These are phyloP conservation scores for Podarcis lilfordi DNA, from an alignment of 2,797 vertebrate species.

Conservation along the genomic window DNA sequence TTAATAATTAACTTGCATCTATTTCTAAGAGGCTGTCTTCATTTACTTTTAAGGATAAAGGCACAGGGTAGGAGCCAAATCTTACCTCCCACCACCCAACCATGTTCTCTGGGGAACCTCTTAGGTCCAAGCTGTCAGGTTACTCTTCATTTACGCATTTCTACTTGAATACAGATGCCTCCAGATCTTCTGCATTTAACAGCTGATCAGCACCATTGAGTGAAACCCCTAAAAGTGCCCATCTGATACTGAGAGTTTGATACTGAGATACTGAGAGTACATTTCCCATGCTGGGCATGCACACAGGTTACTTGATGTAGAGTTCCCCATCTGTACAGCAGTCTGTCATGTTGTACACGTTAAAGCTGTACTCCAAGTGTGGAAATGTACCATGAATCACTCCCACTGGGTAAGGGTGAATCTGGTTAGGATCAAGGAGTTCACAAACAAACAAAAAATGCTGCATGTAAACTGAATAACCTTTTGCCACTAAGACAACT, in stretches of 20 bases:
- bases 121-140: neutral
- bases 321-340: neutral
- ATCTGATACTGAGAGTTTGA: neutral
- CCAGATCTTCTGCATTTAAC: neutral
- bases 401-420: neutral
- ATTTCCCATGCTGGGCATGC: no score
- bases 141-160: neutral
- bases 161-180: no score
- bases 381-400: neutral
- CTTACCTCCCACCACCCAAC: neutral
- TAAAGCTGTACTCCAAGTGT: neutral
- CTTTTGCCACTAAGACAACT: neutral
- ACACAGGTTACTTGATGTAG: neutral
- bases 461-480: neutral
- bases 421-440: neutral
- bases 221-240: neutral
- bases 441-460: neutral
- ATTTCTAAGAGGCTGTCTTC: neutral
- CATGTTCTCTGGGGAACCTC: neutral
- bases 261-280: no score
- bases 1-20: conserved; percentile 24
- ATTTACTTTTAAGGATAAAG: neutral
- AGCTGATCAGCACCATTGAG: neutral
- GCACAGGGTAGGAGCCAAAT: neutral
- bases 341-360: neutral